Percentiles rank a stretch among this genome's conserved stretches.
These are phyloP conservation scores for Sphyrna mokarran DNA, from an alignment of 2,113 vertebrate genomes.

Conservation along the genomic window DNA sequence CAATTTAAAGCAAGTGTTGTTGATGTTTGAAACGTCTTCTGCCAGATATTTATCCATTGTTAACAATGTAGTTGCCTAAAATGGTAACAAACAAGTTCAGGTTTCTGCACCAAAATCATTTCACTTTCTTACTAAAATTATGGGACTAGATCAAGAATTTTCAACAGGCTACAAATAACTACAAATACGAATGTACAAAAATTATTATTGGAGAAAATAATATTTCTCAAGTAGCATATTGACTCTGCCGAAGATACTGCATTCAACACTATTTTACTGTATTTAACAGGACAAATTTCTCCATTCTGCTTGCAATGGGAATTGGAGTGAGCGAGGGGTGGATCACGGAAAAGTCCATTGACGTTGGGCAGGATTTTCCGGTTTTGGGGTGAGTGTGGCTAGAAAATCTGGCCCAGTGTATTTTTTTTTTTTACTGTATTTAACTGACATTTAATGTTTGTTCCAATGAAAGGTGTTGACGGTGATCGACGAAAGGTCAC, in stretches of 20 bases:
- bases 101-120: neutral
- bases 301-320: too few relatives aligned
- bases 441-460: too few relatives aligned
- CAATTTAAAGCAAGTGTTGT: slow-evolving; percentile 95
- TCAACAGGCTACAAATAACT: neutral
- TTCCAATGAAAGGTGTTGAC: too few relatives aligned
- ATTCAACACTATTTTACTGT: neutral
- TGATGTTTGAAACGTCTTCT: slow-evolving; percentile 84
- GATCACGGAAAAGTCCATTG: too few relatives aligned
- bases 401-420: too few relatives aligned
- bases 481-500: too few relatives aligned
- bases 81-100: neutral
- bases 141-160: neutral
- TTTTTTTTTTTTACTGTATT: too few relatives aligned
- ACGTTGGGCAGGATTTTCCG: too few relatives aligned
- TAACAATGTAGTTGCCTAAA: slow-evolving; percentile 88
- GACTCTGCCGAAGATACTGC: neutral
- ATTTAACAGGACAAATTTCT: neutral
- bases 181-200: neutral
- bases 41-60: slow-evolving; percentile 96
- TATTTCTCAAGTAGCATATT: neutral
- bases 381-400: too few relatives aligned
- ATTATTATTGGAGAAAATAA: neutral
- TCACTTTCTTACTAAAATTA: neutral
- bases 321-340: too few relatives aligned